Base-by-base conservation (phyloP, 2,888 invertebrate genomes). In the Escarpia spicata region DNA sequence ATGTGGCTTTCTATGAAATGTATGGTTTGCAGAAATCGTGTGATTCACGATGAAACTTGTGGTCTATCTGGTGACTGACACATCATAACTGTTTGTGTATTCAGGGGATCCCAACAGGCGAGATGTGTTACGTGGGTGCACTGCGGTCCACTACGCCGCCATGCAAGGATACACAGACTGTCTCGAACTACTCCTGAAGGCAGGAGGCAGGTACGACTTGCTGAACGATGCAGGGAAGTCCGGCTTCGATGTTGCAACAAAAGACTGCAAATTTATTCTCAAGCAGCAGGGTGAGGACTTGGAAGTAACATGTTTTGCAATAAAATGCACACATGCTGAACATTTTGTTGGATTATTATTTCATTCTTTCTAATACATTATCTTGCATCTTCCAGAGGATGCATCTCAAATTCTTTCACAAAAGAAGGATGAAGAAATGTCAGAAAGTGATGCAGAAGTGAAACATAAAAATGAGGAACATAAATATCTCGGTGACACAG, bases 81-180 rank as follows among this genome's bases (percentile, higher is more conserved):
- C 37, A 37, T 37, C 0, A 37, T 37, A 37, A 37, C 37, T n/a
- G 19, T 75, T 75, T 4, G 19, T 75, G 19, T 60, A 12, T 93
- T 26, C 93, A 96, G 96, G 96, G 9, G 94, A 96, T 92, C 95
- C 96, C 44, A 95, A 96, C 93, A 94, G 94, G 90, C 91, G 92
- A n/a, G 96, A 96, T 93, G 93, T 93, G 89, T 94, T 95, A 89
- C 94, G 94, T 91, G 94, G 95, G 10, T 94, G 95, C 91, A 95
- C 95, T 43, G 94, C 95, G 0, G 94, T 95, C 92, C 96, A 96
- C 93, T 95, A 96, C 94, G 96, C 96, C 0, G 95, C 95, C 31
- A 93, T 94, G 75, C 94, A 95, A 90, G 95, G 95, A 8, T 95
- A 96, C 93, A 92, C 94, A 9, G 95, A 95, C 19, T 95, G 95